A percentile compares a stretch with the other conserved stretches of the same genome.
Conservation (phyloP, 2,888 invertebrate species). For the Heliothis peltigera region DNA sequence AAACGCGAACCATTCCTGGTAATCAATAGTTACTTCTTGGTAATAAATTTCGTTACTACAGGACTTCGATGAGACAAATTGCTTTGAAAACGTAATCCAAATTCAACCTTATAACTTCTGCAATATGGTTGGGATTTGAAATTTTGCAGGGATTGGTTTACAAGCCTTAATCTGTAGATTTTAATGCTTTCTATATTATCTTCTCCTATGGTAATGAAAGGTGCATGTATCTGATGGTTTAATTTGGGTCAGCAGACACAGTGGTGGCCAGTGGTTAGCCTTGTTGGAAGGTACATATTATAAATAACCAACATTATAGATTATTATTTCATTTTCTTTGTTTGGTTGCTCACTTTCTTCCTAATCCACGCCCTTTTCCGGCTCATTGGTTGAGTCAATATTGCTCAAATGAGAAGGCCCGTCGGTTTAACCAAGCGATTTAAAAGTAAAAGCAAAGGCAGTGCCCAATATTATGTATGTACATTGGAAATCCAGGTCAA, state of each 20-base stretch:
- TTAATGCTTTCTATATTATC: slow-evolving; percentile 72
- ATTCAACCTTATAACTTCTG: slow-evolving; percentile 46
- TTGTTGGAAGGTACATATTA: slow-evolving; percentile 37
- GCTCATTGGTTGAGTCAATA: slow-evolving; percentile 19
- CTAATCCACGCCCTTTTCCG: slow-evolving; percentile 4
- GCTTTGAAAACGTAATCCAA: slow-evolving; percentile 37
- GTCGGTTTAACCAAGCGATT: background rate
- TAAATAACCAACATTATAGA: slow-evolving; percentile 34
- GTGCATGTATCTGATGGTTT: slow-evolving; percentile 69
- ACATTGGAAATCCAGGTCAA: background rate
- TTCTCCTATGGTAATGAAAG: slow-evolving; percentile 69
- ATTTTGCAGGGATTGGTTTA: slow-evolving; percentile 44
- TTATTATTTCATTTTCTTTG: slow-evolving; percentile 28
- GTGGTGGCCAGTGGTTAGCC: slow-evolving; percentile 38
- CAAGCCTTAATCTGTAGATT: slow-evolving; percentile 66
- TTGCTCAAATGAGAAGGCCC: background rate
- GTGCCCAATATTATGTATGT: background rate
- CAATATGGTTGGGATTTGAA: slow-evolving; percentile 43
- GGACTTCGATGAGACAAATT: slow-evolving; percentile 67
- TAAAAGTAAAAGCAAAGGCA: slow-evolving; percentile 12
- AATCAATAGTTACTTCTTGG: slow-evolving; percentile 79
- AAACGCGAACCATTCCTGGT: slow-evolving; percentile 73
- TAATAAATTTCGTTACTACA: slow-evolving; percentile 76
- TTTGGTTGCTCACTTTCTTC: slow-evolving; percentile 22
- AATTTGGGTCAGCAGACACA: slow-evolving; percentile 63